These are phyloP conservation scores for Lasioglossum marginatum DNA, from an alignment of 2,888 invertebrate species.

Conservation along the genomic window DNA sequence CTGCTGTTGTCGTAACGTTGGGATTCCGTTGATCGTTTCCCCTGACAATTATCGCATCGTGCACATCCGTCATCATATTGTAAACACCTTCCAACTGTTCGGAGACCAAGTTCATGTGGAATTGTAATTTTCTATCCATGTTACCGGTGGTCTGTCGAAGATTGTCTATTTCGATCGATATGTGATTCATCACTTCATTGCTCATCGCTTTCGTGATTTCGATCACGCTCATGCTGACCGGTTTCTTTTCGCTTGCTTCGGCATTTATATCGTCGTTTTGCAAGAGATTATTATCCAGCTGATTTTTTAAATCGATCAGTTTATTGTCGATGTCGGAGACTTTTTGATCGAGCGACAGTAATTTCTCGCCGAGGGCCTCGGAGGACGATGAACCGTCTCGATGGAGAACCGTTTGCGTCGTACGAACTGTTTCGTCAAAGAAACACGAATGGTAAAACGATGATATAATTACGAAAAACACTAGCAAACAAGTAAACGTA, in stretches of 20 bases:
- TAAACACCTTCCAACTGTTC: constrained; percentile 93
- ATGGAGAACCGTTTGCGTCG: constrained; percentile 78
- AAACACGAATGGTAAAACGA: neutral
- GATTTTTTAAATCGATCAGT: constrained; percentile 91
- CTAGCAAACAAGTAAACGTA: neutral
- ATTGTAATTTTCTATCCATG: constrained; percentile 93
- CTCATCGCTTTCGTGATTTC: constrained; percentile 94
- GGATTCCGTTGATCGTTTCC: constrained; percentile 80
- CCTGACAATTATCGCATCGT: constrained; percentile 93
- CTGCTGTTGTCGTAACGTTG: neutral
- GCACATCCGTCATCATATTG: constrained; percentile 92
- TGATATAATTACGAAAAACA: neutral
- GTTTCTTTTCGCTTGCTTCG: constrained; percentile 94
- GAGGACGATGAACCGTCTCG: constrained; percentile 71
- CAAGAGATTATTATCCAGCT: constrained; percentile 92
- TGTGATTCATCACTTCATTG: constrained; percentile 91
- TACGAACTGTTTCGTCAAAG: constrained; percentile 71
- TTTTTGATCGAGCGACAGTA: constrained; percentile 92
- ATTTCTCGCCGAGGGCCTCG: constrained; percentile 79
- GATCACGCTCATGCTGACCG: constrained; percentile 92
- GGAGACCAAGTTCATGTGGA: constrained; percentile 93
- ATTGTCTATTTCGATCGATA: constrained; percentile 92
- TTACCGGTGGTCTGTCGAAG: constrained; percentile 91
- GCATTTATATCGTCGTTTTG: constrained; percentile 93
- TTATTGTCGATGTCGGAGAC: constrained; percentile 93